These are phyloP conservation scores for Amphipoea oculea DNA, from an alignment of 2,888 invertebrate species.

Conservation along the genomic window DNA sequence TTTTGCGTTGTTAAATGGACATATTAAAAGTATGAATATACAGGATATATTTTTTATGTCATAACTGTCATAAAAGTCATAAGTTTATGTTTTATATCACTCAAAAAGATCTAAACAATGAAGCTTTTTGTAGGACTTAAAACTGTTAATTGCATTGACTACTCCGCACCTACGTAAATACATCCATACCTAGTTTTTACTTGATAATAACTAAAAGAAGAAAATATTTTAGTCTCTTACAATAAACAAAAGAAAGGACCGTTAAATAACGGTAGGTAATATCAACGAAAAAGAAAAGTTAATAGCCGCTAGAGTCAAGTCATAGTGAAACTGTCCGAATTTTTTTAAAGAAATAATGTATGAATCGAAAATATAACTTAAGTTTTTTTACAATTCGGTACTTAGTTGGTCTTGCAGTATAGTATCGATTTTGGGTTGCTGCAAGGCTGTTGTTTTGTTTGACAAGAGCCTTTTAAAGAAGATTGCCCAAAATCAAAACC, in stretches of 20 bases:
- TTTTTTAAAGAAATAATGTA: too few relatives aligned
- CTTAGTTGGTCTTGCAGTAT: too few relatives aligned
- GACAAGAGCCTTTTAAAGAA: too few relatives aligned
- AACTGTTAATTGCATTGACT: constrained; percentile 8
- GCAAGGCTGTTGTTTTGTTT: too few relatives aligned
- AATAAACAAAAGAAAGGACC: constrained; percentile 19
- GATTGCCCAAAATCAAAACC: too few relatives aligned
- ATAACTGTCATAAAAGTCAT: neutral
- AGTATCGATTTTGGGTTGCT: too few relatives aligned
- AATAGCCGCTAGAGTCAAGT: neutral
- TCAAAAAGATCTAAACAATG: neutral
- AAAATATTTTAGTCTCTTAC: neutral
- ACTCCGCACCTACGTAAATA: neutral
- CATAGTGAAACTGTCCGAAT: neutral
- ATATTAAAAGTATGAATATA: constrained; percentile 9
- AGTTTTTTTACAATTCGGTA: too few relatives aligned
- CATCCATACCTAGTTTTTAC: neutral
- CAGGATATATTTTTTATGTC: neutral
- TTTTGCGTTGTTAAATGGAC: constrained; percentile 26
- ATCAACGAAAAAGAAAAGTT: too few relatives aligned
- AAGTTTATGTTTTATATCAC: constrained; percentile 1
- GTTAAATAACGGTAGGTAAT: neutral
- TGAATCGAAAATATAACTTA: too few relatives aligned
- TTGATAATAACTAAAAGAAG: neutral
- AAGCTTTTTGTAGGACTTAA: neutral